Evolutionary conservation across 2,113 vertebrate genomes (phyloP), one percentile per base, ranked within the genome.

Genomic region (Hippocampus abdominalis): DNA sequence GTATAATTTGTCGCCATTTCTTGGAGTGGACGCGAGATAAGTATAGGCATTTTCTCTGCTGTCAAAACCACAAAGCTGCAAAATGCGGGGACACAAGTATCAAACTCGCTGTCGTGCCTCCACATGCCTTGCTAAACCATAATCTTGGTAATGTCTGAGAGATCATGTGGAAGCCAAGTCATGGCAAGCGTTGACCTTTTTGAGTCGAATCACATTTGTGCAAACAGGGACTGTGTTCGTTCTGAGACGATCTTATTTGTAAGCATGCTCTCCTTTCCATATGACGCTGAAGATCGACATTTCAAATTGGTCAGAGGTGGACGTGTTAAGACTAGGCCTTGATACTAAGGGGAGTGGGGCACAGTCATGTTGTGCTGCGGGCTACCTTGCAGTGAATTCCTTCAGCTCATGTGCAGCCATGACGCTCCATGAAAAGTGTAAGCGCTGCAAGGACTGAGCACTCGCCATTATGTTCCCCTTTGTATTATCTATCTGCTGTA

Each of bases 351-450:
- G 67, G 27, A 69, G 57, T 9, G 23, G 69, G 69, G 59, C 20
- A 15, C 70, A 68, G 79, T 75, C 72, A 67, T 54, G 63, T 72
- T 75, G 74, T 88, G 81, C 81, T 69, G 69, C 75, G 79, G 76
- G 81, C 78, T 81, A 84, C 87, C 88, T 86, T 9, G 64, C 75
- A 78, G 89, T 85, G 86, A 81, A 92, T 92, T 91, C 90, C 82
- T 90, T 74, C 81, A 76, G 65, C 61, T 67, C 70, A 10, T 81
- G 74, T 79, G 79, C 81, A 86, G 84, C 82, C 82, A 81, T 77
- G 77, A 77, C 64, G 57, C 73, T 81, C 87, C 81, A 88, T 86
- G 84, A 82, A 83, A 88, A 83, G 75, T 81, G 79, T 82, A 87
- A 85, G 84, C 81, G 74, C 82, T 32, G 56, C 18, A 60, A 84